These are phyloP conservation scores for Actenoides lindsayi DNA, from an alignment of 2,113 vertebrate species.

Conservation along the genomic window DNA sequence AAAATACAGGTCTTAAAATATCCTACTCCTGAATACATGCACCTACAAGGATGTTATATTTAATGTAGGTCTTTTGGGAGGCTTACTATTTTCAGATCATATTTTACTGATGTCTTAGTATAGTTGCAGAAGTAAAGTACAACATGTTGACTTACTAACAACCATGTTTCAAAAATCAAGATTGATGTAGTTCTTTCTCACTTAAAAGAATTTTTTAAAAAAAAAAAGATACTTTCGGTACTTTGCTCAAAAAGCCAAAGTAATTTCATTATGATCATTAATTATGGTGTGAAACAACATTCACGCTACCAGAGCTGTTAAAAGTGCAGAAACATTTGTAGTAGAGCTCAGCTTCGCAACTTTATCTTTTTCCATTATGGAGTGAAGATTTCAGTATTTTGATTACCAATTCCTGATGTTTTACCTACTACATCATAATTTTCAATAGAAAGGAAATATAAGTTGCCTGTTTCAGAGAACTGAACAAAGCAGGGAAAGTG, in stretches of 20 bases:
- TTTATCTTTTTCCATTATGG: background rate
- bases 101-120: background rate
- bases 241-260: background rate
- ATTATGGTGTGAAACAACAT: background rate
- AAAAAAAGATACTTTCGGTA: background rate
- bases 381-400: constrained; percentile 21
- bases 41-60: background rate
- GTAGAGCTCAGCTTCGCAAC: background rate
- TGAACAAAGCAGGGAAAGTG: background rate
- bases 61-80: background rate
- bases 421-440: constrained; percentile 1
- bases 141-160: background rate
- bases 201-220: background rate
- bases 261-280: background rate
- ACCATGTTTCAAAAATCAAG: background rate
- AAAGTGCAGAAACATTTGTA: background rate
- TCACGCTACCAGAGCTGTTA: background rate
- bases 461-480: background rate
- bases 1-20: constrained; percentile 14
- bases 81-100: background rate
- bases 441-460: background rate
- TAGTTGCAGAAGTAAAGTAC: background rate
- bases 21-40: background rate
- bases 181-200: background rate
- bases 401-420: constrained; percentile 20